These are phyloP conservation scores for Meiosimyza decipiens DNA, from an alignment of 2,888 invertebrate genomes.

Conservation along the genomic window DNA sequence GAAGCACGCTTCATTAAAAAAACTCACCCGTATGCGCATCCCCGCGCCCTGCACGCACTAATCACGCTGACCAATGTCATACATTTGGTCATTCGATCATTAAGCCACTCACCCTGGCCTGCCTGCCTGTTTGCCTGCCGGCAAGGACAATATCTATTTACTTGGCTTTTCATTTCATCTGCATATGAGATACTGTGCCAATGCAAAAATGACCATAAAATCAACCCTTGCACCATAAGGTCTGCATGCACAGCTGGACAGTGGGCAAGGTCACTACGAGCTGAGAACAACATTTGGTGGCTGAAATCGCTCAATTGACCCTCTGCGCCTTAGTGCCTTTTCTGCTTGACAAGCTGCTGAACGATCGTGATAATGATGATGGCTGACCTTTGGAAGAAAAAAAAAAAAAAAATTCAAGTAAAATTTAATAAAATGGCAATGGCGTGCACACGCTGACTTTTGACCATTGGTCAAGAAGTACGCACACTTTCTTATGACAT, in stretches of 20 bases:
- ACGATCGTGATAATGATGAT: slow-evolving; percentile 63
- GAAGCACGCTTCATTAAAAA: slow-evolving; percentile 19
- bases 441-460: slow-evolving; percentile 55
- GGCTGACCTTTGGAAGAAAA: slow-evolving; percentile 57
- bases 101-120: slow-evolving; percentile 24
- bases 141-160: background rate
- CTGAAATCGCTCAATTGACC: slow-evolving; percentile 36
- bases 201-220: slow-evolving; percentile 17
- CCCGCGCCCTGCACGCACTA: slow-evolving; percentile 48
- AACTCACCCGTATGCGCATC: slow-evolving; percentile 21
- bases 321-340: slow-evolving; percentile 11
- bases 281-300: background rate
- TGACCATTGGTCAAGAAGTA: slow-evolving; percentile 62
- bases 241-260: slow-evolving; percentile 48
- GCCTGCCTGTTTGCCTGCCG: slow-evolving; percentile 20
- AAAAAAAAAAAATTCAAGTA: slow-evolving; percentile 2
- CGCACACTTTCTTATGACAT: slow-evolving; percentile 43
- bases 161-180: slow-evolving; percentile 48
- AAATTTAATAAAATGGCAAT: slow-evolving; percentile 55
- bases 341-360: slow-evolving; percentile 34
- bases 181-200: slow-evolving; percentile 55
- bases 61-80: slow-evolving; percentile 61
- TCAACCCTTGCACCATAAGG: slow-evolving; percentile 40
- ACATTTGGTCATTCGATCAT: slow-evolving; percentile 41
- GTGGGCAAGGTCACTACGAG: slow-evolving; percentile 23